These are phyloP conservation scores for Galleria mellonella DNA, from an alignment of 1,140 invertebrate genomes.

Conservation along the genomic window DNA sequence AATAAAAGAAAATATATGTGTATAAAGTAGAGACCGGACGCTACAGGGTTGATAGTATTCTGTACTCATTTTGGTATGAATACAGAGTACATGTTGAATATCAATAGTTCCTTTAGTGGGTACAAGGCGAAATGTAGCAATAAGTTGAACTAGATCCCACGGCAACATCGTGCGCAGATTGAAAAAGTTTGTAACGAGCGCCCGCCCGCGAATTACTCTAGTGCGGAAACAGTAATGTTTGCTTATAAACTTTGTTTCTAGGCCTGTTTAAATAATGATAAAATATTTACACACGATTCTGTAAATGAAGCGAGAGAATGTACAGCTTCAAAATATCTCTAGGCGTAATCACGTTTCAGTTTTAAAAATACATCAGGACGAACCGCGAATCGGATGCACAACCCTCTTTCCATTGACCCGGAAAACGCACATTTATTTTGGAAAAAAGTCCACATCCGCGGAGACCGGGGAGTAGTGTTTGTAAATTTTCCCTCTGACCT, in stretches of 20 bases:
- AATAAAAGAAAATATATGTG: neutral
- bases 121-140: neutral
- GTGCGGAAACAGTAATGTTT: too few relatives aligned
- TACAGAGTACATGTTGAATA: too few relatives aligned
- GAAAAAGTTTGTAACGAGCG: conserved; percentile 5
- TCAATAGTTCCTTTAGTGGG: too few relatives aligned
- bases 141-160: conserved; percentile 1
- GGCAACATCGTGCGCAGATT: neutral
- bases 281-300: too few relatives aligned
- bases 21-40: too few relatives aligned
- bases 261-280: too few relatives aligned
- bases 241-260: too few relatives aligned
- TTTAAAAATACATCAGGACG: too few relatives aligned
- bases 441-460: conserved; percentile 59
- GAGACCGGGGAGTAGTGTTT: conserved; percentile 52
- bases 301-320: too few relatives aligned
- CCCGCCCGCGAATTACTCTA: neutral
- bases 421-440: conserved; percentile 50
- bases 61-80: too few relatives aligned
- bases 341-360: too few relatives aligned
- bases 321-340: conserved; percentile 8
- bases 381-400: conserved; percentile 28
- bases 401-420: conserved; percentile 58
- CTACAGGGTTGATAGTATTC: too few relatives aligned
- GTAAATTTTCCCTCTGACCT: conserved; percentile 72